These are phyloP conservation scores for Silurus glanis DNA, from an alignment of 2,113 vertebrate genomes.

Conservation along the genomic window DNA sequence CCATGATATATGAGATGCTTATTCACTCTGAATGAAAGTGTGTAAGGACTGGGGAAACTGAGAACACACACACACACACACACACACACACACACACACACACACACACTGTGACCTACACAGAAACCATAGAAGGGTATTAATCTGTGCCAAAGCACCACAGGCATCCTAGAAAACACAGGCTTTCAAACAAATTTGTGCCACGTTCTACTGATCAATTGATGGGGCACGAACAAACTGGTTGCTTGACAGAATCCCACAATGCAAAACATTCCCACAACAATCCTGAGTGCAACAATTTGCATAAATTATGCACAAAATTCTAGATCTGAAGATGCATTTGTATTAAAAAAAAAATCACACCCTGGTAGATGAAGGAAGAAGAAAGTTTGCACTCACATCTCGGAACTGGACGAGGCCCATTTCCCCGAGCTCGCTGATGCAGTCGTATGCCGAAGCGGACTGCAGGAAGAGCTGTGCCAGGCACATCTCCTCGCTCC, in stretches of 20 bases:
- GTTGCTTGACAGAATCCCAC: not conserved
- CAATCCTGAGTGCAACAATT: not conserved
- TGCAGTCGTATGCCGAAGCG: slow-evolving; percentile 94
- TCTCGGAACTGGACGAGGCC: slow-evolving; percentile 96
- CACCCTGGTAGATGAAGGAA: not conserved
- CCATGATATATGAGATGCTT: not conserved
- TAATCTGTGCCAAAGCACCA: slow-evolving; percentile 21
- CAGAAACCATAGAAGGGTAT: not conserved
- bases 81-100: slow-evolving; percentile 31
- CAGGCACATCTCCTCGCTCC: slow-evolving; percentile 93
- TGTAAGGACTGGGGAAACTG: not conserved
- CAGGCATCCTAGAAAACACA: slow-evolving; percentile 29
- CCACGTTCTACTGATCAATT: slow-evolving; percentile 44
- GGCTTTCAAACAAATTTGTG: slow-evolving; percentile 48
- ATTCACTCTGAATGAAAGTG: not conserved
- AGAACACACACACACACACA: slow-evolving; percentile 8
- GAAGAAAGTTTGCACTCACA: slow-evolving; percentile 75
- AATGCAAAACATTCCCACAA: not conserved
- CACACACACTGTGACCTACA: slow-evolving; percentile 31
- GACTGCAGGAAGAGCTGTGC: slow-evolving; percentile 95
- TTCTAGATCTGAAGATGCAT: not conserved
- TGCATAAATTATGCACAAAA: not conserved
- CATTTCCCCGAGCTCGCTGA: slow-evolving; percentile 92
- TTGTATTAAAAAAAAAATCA: not conserved
- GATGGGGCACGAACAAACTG: slow-evolving; percentile 32